These are phyloP conservation scores for Peromyscus polionotus DNA, from an alignment of 2,113 vertebrate species.

Conservation along the genomic window DNA sequence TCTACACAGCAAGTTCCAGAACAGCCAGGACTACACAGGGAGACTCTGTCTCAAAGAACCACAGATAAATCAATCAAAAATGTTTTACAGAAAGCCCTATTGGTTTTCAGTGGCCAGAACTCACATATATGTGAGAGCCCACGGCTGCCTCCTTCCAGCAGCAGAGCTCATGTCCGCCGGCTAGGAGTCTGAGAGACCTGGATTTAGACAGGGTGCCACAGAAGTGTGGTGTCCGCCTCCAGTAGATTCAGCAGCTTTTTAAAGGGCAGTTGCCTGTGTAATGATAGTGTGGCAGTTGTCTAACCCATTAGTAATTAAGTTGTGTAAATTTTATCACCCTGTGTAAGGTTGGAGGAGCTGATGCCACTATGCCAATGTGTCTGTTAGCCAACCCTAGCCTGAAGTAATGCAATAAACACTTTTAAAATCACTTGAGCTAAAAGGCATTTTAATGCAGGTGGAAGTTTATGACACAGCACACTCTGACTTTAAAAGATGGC, in stretches of 20 bases:
- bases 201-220: neutral
- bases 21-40: neutral
- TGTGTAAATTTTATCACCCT: slow-evolving; percentile 46
- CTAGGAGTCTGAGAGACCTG: neutral
- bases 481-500: neutral
- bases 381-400: neutral
- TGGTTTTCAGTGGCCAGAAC: slow-evolving; percentile 15
- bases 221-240: neutral
- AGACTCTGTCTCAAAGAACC: neutral
- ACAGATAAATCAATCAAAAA: neutral
- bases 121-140: neutral
- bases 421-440: slow-evolving; percentile 19
- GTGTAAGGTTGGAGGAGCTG: neutral
- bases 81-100: neutral
- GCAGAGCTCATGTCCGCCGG: neutral
- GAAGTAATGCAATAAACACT: slow-evolving; percentile 13
- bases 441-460: slow-evolving; percentile 12
- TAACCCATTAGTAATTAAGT: neutral
- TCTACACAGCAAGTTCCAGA: neutral
- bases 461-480: neutral
- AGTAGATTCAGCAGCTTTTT: neutral
- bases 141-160: neutral
- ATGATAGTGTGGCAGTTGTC: neutral
- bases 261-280: neutral
- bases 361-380: neutral